Percentiles rank a stretch among this genome's conserved stretches.
phyloP scores from a whole-genome alignment of 2,888 invertebrate genomes.

The Pseudococcus jackbeardsleyi region DNA sequence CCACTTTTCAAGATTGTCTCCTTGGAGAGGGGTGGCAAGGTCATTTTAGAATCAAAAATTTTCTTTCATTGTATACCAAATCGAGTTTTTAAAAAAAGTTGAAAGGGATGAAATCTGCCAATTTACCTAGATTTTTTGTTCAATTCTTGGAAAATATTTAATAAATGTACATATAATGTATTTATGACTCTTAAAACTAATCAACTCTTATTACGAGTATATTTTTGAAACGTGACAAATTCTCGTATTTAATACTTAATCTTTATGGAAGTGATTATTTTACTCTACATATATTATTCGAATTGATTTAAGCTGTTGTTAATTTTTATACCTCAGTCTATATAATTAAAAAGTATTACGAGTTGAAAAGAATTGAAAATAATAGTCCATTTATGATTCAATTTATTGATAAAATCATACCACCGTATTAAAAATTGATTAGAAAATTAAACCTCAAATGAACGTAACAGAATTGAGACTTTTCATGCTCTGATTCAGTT shows the following conservation, averaged over 20 bases:
- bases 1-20: too few relatives aligned
- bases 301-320: background rate
- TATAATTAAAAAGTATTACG: background rate
- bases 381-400: background rate
- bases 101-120: too few relatives aligned
- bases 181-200: background rate
- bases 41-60: too few relatives aligned
- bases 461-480: background rate
- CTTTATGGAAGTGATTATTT: conserved; percentile 1
- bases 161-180: background rate
- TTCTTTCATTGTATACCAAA: too few relatives aligned
- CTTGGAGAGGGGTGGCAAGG: too few relatives aligned
- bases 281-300: background rate
- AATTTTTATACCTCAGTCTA: background rate
- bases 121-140: too few relatives aligned
- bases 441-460: background rate
- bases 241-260: background rate
- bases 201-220: background rate
- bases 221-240: conserved; percentile 21
- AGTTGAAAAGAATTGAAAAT: background rate
- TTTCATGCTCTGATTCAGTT: conserved; percentile 3
- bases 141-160: too few relatives aligned
- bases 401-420: background rate
- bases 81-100: too few relatives aligned
- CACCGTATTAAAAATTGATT: background rate